Evolutionary conservation across 2,113 vertebrate species (phyloP).

Genomic region (Coptodon rendalli): DNA sequence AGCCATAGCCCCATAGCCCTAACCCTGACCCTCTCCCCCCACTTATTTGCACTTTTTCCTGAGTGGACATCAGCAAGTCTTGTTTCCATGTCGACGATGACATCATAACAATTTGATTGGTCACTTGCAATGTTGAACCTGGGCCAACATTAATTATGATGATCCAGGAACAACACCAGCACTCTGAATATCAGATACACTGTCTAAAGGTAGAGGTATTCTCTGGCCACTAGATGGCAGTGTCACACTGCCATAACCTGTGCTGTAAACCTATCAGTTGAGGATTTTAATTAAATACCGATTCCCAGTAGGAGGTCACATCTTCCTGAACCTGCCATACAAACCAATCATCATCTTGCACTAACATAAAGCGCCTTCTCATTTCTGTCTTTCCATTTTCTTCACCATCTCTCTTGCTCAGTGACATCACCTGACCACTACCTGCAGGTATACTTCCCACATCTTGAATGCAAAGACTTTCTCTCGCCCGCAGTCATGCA

Average conservation of each 20-base stretch:
- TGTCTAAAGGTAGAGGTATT: background rate
- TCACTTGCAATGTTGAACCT: background rate
- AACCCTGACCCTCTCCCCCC: background rate
- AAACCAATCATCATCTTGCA: background rate
- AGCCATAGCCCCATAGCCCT: background rate
- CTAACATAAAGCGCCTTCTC: background rate
- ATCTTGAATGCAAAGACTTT: background rate
- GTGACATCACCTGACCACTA: background rate
- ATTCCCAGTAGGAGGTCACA: background rate
- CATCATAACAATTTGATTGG: background rate
- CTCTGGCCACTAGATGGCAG: slow-evolving; percentile 31
- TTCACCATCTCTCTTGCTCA: background rate
- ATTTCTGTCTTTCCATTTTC: background rate
- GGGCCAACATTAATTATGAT: background rate
- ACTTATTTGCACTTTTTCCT: background rate
- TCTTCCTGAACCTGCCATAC: background rate
- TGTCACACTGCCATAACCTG: background rate
- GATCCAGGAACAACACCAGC: background rate
- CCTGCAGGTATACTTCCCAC: background rate
- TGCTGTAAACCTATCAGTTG: too few species aligned
- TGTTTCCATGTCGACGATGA: background rate
- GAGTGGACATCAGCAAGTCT: background rate
- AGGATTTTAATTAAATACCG: background rate
- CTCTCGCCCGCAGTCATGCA: fast-evolving
- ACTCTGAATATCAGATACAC: background rate